Evolutionary conservation across 2,888 invertebrate species (phyloP).

Genomic region (Linnaemya tessellans): DNA sequence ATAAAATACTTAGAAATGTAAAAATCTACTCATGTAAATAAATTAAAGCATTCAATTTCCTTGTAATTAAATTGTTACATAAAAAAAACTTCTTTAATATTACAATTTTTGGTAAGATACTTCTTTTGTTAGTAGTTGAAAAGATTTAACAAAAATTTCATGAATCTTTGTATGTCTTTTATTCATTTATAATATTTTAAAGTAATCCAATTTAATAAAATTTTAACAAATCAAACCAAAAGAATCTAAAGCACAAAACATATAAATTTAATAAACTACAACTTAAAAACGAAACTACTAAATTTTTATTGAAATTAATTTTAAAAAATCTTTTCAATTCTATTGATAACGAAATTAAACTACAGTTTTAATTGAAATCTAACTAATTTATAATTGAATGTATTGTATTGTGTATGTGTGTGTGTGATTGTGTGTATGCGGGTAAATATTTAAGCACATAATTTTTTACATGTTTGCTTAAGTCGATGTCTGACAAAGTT

Average conservation of each 20-base stretch:
- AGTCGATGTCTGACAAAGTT: constrained; percentile 20
- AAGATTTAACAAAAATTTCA: constrained; percentile 60
- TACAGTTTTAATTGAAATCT: constrained; percentile 1
- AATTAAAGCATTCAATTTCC: constrained; percentile 62
- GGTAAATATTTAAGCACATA: background rate
- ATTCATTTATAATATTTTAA: constrained; percentile 32
- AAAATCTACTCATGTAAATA: constrained; percentile 43
- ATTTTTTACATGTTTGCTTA: background rate
- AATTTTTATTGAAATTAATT: background rate
- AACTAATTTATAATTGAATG: constrained; percentile 44
- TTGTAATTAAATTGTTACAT: constrained; percentile 28
- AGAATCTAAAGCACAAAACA: constrained; percentile 5
- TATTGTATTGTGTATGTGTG: constrained; percentile 9
- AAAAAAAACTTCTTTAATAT: constrained; percentile 24
- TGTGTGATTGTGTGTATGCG: background rate
- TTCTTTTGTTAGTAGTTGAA: constrained; percentile 33
- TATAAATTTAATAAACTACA: background rate
- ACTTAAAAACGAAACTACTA: constrained; percentile 18
- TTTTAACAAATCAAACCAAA: background rate
- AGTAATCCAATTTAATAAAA: constrained; percentile 11
- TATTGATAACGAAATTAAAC: constrained; percentile 1
- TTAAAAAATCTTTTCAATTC: background rate
- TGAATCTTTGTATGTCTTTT: constrained; percentile 67
- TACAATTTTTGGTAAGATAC: constrained; percentile 16
- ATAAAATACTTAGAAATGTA: constrained; percentile 54